Conservation (phyloP, 1,140 invertebrate species). For the Meteorus sp. region DNA sequence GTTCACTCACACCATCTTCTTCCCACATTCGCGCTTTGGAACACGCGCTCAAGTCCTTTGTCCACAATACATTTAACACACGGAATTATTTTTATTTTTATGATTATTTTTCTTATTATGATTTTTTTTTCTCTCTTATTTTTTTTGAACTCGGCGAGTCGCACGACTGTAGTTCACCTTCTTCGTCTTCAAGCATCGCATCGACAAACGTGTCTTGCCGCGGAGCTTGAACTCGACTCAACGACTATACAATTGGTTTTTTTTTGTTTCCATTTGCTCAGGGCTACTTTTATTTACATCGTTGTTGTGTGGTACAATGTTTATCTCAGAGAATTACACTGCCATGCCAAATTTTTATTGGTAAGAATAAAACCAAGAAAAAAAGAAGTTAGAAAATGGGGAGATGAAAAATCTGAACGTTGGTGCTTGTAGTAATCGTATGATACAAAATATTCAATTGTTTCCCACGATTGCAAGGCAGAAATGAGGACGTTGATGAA, state of each 20-base stretch:
- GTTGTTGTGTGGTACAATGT: background rate
- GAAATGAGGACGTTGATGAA: too few relatives aligned
- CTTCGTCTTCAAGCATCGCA: background rate
- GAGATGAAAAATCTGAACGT: too few relatives aligned
- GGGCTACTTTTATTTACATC: background rate
- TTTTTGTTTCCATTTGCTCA: background rate
- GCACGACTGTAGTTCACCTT: too few relatives aligned
- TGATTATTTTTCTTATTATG: too few relatives aligned
- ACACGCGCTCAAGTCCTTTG: conserved; percentile 25
- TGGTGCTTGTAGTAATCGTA: too few relatives aligned
- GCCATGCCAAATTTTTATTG: too few relatives aligned
- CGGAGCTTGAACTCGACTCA: background rate
- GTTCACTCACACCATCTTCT: background rate
- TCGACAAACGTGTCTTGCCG: background rate
- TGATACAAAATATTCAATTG: too few relatives aligned
- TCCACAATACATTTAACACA: background rate
- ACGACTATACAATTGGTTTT: background rate
- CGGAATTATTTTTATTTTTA: background rate
- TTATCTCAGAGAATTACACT: too few relatives aligned
- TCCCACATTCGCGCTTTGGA: background rate
- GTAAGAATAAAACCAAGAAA: too few relatives aligned
- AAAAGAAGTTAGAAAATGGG: too few relatives aligned
- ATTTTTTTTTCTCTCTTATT: background rate
- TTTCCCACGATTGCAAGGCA: too few relatives aligned
- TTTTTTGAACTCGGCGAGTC: conserved; percentile 14